Conservation (phyloP, 2,797 vertebrate genomes). For the Pseudochirops corinnae region DNA sequence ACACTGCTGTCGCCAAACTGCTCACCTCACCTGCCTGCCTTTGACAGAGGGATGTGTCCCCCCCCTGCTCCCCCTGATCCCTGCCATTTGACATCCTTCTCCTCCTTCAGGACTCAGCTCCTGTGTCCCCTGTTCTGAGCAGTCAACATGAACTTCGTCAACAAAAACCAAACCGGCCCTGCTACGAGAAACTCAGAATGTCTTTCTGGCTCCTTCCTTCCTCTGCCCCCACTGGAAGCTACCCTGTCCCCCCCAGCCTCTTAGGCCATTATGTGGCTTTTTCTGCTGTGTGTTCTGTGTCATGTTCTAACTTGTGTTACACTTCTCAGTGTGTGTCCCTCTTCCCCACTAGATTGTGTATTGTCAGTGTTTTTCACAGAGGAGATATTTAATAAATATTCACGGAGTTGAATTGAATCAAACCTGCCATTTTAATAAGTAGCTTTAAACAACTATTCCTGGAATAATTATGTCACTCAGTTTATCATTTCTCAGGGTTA, state of each 20-base stretch:
- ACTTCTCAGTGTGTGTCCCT: neutral
- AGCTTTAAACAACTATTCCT: slow-evolving; percentile 29
- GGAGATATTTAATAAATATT: neutral
- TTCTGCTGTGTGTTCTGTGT: neutral
- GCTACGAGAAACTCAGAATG: neutral
- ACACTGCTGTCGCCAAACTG: neutral
- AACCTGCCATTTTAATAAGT: slow-evolving; percentile 28
- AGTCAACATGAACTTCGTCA: neutral
- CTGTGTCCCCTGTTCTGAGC: neutral
- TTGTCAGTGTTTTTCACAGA: neutral
- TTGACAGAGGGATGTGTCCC: neutral
- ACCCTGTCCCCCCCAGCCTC: neutral
- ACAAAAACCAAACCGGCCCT: neutral
- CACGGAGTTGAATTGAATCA: neutral
- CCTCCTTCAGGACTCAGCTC: neutral
- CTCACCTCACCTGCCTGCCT: neutral
- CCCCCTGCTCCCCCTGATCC: neutral
- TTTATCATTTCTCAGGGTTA: slow-evolving; percentile 13
- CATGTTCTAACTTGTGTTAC: neutral
- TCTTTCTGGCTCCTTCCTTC: neutral
- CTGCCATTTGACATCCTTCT: neutral
- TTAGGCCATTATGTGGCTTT: neutral
- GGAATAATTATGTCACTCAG: neutral
- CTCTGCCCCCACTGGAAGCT: accelerated
- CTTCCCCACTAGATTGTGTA: neutral